Evolutionary conservation across 1,140 invertebrate species (phyloP), one percentile per base, ranked within the genome.

Genomic region (Lucilia cuprina): DNA sequence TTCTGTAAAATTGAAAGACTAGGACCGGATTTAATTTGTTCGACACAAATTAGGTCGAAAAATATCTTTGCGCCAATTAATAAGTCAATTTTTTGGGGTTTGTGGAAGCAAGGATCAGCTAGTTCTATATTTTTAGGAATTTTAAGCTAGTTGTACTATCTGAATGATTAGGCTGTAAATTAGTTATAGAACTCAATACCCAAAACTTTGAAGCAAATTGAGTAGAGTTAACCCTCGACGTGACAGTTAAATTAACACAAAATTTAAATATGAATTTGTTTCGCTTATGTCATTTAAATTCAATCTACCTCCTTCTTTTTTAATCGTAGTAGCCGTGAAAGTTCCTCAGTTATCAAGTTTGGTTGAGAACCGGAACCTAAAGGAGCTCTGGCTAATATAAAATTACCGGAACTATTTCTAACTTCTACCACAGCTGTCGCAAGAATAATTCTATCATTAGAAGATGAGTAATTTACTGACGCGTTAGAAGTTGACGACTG

Each of bases 1-100:
- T 88, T 88, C 85, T 90, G 89, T 14, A 89, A 78, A 41, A 85
- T 85, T 12, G 88, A 87, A 78, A 82, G 49, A 83, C 85, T 78
- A 30, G 85, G 84, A 35, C 86, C 86, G 13, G 87, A 82, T 65
- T 75, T 85, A 5, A 88, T 87, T 85, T 88, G 87, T n/a, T 82
- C 86, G 2, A 85, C 80, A 19, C 82, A 85, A 13, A 86, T 34
- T 19, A 86, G 21, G 5, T 85, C 49, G n/a, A 60, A 84, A 34
- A 80, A 55, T 13, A 86, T 17, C 78, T 87, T 86, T 41, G 87
- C 86, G 41, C 87, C 88, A 60, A 88, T 80, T 49, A 89, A 60
- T 75, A 88, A 65, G 50, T 89, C 87, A 21, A 89, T 83, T 35
- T 75, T 35, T 47, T 70, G 83, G 41, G 87, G 85, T 65, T 82